phyloP scores from a whole-genome alignment of 2,888 invertebrate species.

The Polydrusus cervinus region DNA sequence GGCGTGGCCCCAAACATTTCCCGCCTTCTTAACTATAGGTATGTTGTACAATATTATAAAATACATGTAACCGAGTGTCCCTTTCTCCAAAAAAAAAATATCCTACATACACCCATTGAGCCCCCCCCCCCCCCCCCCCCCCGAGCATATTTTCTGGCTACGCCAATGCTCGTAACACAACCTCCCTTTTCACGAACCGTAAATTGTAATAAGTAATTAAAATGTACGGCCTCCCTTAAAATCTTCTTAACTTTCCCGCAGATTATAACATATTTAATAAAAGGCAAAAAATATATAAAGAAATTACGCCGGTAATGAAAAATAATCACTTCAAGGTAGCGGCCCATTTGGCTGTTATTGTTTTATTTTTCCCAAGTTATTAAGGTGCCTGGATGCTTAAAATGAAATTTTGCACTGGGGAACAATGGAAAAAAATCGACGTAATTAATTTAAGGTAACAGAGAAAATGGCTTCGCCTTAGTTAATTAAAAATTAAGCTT shows the following conservation, averaged over 20 bases:
- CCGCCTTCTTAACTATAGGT: too few relatives aligned
- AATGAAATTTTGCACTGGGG: slow-evolving; percentile 25
- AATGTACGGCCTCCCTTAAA: not conserved
- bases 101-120: too few relatives aligned
- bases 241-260: not conserved
- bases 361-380: slow-evolving; percentile 23
- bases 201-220: not conserved
- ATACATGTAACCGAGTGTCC: too few relatives aligned
- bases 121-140: too few relatives aligned
- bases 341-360: slow-evolving; percentile 24
- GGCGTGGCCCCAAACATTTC: too few relatives aligned
- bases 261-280: slow-evolving; percentile 20
- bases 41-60: too few relatives aligned
- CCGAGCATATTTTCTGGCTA: too few relatives aligned
- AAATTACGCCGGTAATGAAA: slow-evolving; percentile 25
- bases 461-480: slow-evolving; percentile 15
- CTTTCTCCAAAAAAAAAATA: too few relatives aligned
- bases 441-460: slow-evolving; percentile 33
- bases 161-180: too few relatives aligned
- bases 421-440: slow-evolving; percentile 33
- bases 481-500: slow-evolving; percentile 35
- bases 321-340: slow-evolving; percentile 21
- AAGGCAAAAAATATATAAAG: slow-evolving; percentile 2
- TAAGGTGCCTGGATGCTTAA: slow-evolving; percentile 27
- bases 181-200: not conserved